Evolutionary conservation across 2,888 invertebrate genomes (phyloP).

Genomic region (Latrodectus elegans): DNA sequence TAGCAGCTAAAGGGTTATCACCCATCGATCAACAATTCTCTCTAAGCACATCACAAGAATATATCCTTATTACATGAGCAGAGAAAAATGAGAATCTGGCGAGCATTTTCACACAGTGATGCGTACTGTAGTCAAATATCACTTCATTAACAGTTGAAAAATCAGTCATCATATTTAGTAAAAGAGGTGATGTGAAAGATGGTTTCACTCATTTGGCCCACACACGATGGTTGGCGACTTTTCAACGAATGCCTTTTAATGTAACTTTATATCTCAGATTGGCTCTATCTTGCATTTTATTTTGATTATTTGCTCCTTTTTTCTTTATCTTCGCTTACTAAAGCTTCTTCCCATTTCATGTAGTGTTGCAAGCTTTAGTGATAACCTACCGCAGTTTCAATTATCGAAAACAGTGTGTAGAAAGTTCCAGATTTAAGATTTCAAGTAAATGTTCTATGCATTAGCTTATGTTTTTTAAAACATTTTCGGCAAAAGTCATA

Average conservation of each 20-base stretch:
- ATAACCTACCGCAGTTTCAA: constrained; percentile 66
- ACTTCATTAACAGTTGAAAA: constrained; percentile 42
- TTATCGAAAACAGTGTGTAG: constrained; percentile 13
- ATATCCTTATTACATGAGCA: neutral
- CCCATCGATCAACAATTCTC: constrained; percentile 39
- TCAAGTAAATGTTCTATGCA: neutral
- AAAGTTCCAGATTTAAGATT: neutral
- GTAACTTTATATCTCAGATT: constrained; percentile 59
- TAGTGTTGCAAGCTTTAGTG: constrained; percentile 32
- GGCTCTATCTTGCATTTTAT: constrained; percentile 7
- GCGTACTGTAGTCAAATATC: neutral
- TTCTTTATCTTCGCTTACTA: constrained; percentile 2
- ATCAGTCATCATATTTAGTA: constrained; percentile 44
- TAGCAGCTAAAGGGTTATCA: constrained; percentile 35
- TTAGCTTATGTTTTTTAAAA: too few species aligned
- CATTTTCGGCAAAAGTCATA: too few species aligned
- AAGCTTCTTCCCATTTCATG: constrained; percentile 24
- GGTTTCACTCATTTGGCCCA: constrained; percentile 32
- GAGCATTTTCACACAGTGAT: constrained; percentile 26
- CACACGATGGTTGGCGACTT: constrained; percentile 43
- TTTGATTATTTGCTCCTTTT: constrained; percentile 10
- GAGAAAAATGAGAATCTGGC: constrained; percentile 11
- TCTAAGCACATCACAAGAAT: constrained; percentile 50
- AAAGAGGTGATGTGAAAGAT: constrained; percentile 59
- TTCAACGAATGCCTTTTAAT: constrained; percentile 62